Conservation (phyloP, 2,113 vertebrate species). For the Lepus europaeus region DNA sequence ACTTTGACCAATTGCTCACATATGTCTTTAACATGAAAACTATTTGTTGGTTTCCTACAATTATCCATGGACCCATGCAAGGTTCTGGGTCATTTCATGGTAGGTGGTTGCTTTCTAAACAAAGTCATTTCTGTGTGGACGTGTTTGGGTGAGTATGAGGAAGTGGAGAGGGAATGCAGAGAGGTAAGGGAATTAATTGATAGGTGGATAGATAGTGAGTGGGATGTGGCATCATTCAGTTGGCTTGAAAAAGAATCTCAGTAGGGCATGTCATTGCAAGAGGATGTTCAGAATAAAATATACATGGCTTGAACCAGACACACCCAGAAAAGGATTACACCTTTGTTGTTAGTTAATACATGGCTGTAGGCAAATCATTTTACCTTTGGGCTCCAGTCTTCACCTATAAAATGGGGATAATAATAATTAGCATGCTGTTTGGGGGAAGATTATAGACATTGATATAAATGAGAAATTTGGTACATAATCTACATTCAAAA, state of each 20-base stretch:
- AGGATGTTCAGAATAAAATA: background rate
- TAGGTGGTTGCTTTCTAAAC: slow-evolving; percentile 75
- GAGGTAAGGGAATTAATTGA: slow-evolving; percentile 2
- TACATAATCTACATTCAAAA: background rate
- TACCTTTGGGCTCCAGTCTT: background rate
- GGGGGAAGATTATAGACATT: background rate
- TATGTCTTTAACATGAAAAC: slow-evolving; percentile 80
- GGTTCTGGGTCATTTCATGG: slow-evolving; percentile 60
- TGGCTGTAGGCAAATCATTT: background rate
- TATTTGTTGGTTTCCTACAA: slow-evolving; percentile 83
- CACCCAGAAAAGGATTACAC: background rate
- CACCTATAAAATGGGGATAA: background rate
- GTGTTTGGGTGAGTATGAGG: slow-evolving; percentile 8
- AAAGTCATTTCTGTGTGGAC: slow-evolving; percentile 68
- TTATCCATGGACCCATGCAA: slow-evolving; percentile 66
- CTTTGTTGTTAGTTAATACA: background rate
- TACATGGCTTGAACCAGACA: background rate
- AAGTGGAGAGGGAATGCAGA: background rate
- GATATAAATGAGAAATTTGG: background rate
- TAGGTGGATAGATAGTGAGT: background rate
- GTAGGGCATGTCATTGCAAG: background rate
- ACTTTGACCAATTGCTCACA: slow-evolving; percentile 76
- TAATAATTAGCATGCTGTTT: background rate
- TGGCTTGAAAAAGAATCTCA: slow-evolving; percentile 17
- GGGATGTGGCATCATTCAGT: background rate